phyloP scores from a whole-genome alignment of 2,888 invertebrate genomes.

The Lepidochrysops patricia region DNA sequence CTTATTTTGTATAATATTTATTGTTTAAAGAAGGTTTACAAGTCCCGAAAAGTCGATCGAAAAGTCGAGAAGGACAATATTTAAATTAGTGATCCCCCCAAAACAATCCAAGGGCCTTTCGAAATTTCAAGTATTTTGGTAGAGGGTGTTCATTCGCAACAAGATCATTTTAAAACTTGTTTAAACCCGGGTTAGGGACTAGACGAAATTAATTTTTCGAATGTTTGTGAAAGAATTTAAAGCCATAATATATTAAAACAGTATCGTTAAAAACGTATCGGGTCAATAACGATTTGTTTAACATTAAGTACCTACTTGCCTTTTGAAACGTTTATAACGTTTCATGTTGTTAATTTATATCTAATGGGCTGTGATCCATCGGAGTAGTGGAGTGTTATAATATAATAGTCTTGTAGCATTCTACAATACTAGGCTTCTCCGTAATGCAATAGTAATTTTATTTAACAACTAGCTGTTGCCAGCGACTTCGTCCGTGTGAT shows the following conservation, averaged over 20 bases:
- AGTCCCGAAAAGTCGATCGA: not conserved
- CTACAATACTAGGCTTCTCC: no score
- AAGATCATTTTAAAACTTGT: slow-evolving; percentile 8
- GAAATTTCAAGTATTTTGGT: slow-evolving; percentile 8
- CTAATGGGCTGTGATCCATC: no score
- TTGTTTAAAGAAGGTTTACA: not conserved
- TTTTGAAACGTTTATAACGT: no score
- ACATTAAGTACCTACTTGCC: not conserved
- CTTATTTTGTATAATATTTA: not conserved
- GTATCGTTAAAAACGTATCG: not conserved
- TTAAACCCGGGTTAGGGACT: not conserved
- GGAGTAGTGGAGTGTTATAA: no score
- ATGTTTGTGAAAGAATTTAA: not conserved
- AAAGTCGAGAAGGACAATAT: slow-evolving; percentile 4
- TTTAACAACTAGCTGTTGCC: no score
- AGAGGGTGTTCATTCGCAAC: not conserved
- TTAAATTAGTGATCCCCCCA: not conserved
- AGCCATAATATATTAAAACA: not conserved
- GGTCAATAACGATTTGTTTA: not conserved
- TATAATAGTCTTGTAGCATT: no score
- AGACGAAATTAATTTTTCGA: not conserved
- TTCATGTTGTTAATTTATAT: not conserved
- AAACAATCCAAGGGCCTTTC: not conserved
- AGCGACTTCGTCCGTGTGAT: no score
- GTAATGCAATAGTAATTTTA: no score